Evolutionary conservation across 2,113 vertebrate genomes (phyloP), one percentile per base, ranked within the genome.

Genomic region (Rhea pennata): DNA sequence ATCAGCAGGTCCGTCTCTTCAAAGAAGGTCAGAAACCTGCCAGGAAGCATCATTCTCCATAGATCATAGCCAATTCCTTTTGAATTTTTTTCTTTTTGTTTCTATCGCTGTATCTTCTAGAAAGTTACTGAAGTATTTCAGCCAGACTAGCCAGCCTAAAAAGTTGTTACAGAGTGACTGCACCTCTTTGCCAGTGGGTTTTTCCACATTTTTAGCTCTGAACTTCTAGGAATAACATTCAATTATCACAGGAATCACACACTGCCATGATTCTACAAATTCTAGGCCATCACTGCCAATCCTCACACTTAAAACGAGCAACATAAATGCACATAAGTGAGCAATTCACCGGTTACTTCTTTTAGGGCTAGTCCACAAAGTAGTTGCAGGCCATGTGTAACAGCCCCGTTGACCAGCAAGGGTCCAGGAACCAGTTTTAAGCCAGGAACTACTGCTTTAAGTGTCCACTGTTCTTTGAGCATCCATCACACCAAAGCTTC

Each of bases 1-100:
- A 95, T 36, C 31, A 5, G 51, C 87, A 94, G 72, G 75, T 94
- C 59, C 29, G 42, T 90, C 87, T 90, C 87, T 85, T 85, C 75
- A 83, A 90, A 83, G 81, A 80, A 51, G 81, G 87, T 85, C 91
- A 92, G 81, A 80, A 96, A 87, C 39, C 72, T 90, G 79, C 65
- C 71, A 96, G 44, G 71, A 82, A 92, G 21, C 33, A 66, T 64
- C 72, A 54, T 56, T 85, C 66, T 86, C 67, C 27, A 66, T 2
- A 92, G 59, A 67, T 53, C 50, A 59, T 21, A 84, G 48, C 44
- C 86, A 93, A 75, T 73, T 89, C 13, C 22, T 87, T 78, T 54
- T 2, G 1, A 46, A 24, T 14, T n/a, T 42, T 53, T 13, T 5
- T 65, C 21, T 67, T 92, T 72, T 69, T 85, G 21, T 51, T 71